Evolutionary conservation across 2,797 vertebrate genomes (phyloP), one percentile per base, ranked within the genome.

Genomic region (Hozukius guyotensis): DNA sequence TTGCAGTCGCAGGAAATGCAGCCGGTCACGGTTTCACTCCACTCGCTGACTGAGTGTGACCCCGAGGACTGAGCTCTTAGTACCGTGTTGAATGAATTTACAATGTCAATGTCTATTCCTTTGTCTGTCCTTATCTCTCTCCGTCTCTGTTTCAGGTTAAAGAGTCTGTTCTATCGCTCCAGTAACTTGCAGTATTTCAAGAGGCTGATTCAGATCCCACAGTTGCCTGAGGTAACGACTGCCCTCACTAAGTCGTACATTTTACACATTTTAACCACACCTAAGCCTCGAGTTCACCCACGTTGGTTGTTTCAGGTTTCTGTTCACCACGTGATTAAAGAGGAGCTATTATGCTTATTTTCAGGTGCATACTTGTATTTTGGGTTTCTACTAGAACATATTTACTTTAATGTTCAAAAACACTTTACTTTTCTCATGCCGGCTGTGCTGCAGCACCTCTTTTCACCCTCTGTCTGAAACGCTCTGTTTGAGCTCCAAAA

Each of bases 151-250:
- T 86, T 59, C 87, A 99, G 98, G 94, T 92, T 99, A 89, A 99
- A 99, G 95, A 98, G 97, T 86, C 95, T 99, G 29, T 99, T 99
- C 93, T 98, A 98, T 87, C 98, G 98, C 90, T 99, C 98, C 92
- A 99, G 98, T 93, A 99, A 99, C 94, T 94, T 99, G 72, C 98
- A 99, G 92, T 99, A 99, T 94, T 99, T 99, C 94, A 99, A 99
- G 92, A 95, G 97, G 61, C 96, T 99, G 81, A 98, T 99, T 89
- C 98, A 99, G 96, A 99, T 99, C 93, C 98, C 98, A 0, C 98
- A 99, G 93, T 94, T 99, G 91, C 98, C 98, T 3, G 98, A 99
- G 97, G 98, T 99, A 90, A 97, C 95, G 13, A 36, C 27, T 7
- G 18, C n/a, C 55, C 2, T 59, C 1, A 20, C 5, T 12, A 18